phyloP scores from a whole-genome alignment of 2,888 invertebrate species.

The Auanema freiburgensis region DNA sequence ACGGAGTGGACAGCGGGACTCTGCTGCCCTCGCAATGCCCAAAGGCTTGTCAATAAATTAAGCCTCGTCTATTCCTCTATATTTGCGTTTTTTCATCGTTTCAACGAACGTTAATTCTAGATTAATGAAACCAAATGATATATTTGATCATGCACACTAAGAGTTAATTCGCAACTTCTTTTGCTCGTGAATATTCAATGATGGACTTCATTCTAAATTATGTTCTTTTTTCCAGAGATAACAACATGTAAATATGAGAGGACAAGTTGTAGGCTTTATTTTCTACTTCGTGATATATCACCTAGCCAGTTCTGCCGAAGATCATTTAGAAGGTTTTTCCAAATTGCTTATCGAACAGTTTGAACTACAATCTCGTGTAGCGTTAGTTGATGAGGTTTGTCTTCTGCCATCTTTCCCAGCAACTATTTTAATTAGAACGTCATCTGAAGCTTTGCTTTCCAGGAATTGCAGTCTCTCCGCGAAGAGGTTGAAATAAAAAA shows the following conservation, averaged over 20 bases:
- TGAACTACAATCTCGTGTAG: constrained; percentile 20
- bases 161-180: neutral
- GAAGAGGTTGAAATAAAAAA: constrained; percentile 1
- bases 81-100: too few species aligned
- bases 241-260: too few species aligned
- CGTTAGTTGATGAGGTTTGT: constrained; percentile 20
- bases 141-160: too few species aligned
- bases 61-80: too few species aligned
- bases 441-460: neutral
- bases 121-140: too few species aligned
- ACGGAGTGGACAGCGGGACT: too few species aligned
- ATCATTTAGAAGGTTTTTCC: constrained; percentile 13
- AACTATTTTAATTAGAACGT: too few species aligned
- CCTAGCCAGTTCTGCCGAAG: constrained; percentile 8
- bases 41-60: too few species aligned
- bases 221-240: too few species aligned
- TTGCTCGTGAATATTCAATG: neutral
- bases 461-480: constrained; percentile 10
- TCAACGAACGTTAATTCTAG: too few species aligned
- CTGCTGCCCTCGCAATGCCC: too few species aligned
- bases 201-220: too few species aligned
- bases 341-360: constrained; percentile 20
- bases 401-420: neutral
- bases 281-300: constrained; percentile 8
- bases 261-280: neutral